Conservation (phyloP, 1,140 invertebrate species). For the Caenorhabditis inopinata region DNA sequence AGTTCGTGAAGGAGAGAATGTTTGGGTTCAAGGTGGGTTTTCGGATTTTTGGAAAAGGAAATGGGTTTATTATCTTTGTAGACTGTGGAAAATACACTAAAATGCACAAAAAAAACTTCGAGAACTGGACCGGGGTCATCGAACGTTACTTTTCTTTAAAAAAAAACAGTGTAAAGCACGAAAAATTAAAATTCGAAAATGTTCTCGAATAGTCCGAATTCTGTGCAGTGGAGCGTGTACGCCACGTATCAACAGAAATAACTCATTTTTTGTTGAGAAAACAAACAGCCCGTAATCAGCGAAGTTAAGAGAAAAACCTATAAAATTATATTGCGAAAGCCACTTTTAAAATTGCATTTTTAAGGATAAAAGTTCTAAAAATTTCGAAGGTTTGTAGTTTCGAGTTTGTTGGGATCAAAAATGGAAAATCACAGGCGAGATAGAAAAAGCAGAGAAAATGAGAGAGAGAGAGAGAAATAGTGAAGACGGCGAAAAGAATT, state of each 20-base stretch:
- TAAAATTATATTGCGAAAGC: conserved; percentile 20
- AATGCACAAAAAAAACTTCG: no score
- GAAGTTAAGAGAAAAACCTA: conserved; percentile 28
- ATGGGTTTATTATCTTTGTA: not conserved
- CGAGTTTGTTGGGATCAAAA: not conserved
- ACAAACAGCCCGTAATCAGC: not conserved
- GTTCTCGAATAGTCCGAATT: no score
- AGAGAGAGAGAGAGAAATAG: not conserved
- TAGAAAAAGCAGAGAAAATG: not conserved
- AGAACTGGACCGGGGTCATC: no score
- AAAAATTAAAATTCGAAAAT: no score
- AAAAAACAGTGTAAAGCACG: no score
- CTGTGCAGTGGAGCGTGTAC: no score
- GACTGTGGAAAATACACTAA: no score
- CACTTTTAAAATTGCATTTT: not conserved
- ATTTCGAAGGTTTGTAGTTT: not conserved
- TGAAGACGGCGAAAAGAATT: no score
- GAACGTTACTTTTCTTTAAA: no score
- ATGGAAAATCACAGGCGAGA: not conserved
- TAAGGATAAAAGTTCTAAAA: no score
- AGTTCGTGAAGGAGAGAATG: not conserved
- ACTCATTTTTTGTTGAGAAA: no score
- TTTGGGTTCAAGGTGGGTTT: conserved; percentile 12
- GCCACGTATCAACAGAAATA: no score
- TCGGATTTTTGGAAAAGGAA: not conserved